phyloP scores from a whole-genome alignment of 1,140 invertebrate species.

The Monomorium pharaonis region DNA sequence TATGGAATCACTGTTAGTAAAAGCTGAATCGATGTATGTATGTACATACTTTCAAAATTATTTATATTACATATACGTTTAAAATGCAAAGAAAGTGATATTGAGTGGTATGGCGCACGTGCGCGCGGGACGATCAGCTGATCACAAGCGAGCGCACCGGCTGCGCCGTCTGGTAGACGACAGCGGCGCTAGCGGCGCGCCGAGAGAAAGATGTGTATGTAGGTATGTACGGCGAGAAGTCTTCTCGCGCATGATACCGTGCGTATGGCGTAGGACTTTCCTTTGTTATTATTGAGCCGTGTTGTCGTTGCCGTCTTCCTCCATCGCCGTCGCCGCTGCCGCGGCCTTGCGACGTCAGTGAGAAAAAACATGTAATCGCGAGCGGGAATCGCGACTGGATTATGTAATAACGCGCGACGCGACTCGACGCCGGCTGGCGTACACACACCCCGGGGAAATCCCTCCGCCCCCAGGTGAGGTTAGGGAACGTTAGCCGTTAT shows the following conservation, averaged over 20 bases:
- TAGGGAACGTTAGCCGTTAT: constrained; percentile 16
- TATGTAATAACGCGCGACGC: constrained; percentile 1
- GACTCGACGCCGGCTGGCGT: not conserved
- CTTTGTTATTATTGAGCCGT: constrained; percentile 16
- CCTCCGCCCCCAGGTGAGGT: constrained; percentile 67
- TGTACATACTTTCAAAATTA: not conserved
- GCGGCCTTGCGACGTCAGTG: constrained; percentile 3
- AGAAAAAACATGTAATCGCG: constrained; percentile 53
- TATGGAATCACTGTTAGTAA: not conserved
- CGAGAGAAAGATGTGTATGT: not conserved
- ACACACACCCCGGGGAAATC: not conserved
- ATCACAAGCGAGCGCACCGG: not conserved
- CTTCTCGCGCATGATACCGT: not conserved
- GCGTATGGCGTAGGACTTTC: not conserved
- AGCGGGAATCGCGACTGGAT: not conserved
- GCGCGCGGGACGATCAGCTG: constrained; percentile 69
- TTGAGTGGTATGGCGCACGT: constrained; percentile 34
- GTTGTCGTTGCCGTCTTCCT: not conserved
- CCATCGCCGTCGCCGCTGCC: not conserved
- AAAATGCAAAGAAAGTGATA: not conserved
- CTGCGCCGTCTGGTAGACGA: constrained; percentile 33
- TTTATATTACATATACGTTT: not conserved
- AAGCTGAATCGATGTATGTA: not conserved
- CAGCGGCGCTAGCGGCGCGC: not conserved
- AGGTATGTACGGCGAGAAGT: not conserved